phyloP scores from a whole-genome alignment of 1,140 invertebrate genomes.

The Bombus balteatus region DNA sequence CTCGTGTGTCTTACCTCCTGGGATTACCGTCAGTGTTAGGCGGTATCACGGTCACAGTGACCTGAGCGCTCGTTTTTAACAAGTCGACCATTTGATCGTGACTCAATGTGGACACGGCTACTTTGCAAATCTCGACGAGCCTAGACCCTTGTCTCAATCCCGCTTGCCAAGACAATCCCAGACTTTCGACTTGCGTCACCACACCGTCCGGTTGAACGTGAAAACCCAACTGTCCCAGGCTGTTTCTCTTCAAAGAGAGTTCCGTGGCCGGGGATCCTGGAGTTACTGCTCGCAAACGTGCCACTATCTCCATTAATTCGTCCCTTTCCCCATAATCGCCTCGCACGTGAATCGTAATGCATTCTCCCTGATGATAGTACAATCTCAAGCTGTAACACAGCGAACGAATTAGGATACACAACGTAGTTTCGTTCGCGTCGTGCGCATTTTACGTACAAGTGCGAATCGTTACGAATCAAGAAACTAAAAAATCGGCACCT shows the following conservation, averaged over 20 bases:
- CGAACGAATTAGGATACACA: not conserved
- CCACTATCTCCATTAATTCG: slow-evolving; percentile 91
- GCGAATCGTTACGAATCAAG: not conserved
- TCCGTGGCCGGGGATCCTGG: slow-evolving; percentile 89
- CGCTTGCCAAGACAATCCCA: slow-evolving; percentile 94
- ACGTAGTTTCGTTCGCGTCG: too few species aligned
- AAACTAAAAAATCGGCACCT: slow-evolving; percentile 77
- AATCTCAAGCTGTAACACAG: slow-evolving; percentile 84
- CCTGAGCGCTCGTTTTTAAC: slow-evolving; percentile 93
- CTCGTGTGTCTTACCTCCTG: slow-evolving; percentile 80
- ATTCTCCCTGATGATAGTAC: slow-evolving; percentile 93
- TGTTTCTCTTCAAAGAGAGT: slow-evolving; percentile 90
- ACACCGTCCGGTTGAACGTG: slow-evolving; percentile 98
- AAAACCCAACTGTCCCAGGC: slow-evolving; percentile 94
- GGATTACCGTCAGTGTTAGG: slow-evolving; percentile 87
- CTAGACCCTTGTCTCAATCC: slow-evolving; percentile 94
- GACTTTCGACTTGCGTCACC: slow-evolving; percentile 95
- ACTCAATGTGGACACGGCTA: slow-evolving; percentile 93
- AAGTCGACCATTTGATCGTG: slow-evolving; percentile 98
- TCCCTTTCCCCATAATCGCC: slow-evolving; percentile 87
- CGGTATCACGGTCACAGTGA: slow-evolving; percentile 93
- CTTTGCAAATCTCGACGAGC: slow-evolving; percentile 96
- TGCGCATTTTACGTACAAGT: too few species aligned
- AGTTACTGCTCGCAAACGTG: slow-evolving; percentile 88
- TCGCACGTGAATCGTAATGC: slow-evolving; percentile 88